A percentile compares a stretch with the other conserved stretches of the same genome.
phyloP scores from a whole-genome alignment of 2,888 invertebrate genomes.

The Acholoe squamosa region DNA sequence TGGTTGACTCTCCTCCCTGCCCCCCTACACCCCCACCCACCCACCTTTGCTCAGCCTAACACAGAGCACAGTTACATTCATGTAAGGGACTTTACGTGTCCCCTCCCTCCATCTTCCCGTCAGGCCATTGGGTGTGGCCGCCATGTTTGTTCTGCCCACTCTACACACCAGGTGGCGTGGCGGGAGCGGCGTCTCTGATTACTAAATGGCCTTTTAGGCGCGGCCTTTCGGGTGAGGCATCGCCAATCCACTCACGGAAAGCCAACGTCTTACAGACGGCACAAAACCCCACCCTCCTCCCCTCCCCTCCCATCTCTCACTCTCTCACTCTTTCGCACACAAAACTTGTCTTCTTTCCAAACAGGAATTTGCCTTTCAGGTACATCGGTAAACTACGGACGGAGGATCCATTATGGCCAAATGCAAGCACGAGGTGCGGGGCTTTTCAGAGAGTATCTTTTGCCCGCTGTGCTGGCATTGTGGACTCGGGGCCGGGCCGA shows the following conservation, averaged over 20 bases:
- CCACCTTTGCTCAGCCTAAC: not conserved
- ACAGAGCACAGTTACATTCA: not conserved
- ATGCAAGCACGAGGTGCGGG: not conserved
- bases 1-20: not conserved
- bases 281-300: not conserved
- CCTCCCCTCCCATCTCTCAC: not conserved
- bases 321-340: not conserved
- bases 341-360: not conserved
- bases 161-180: conserved; percentile 20
- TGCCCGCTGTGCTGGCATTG: not conserved
- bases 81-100: not conserved
- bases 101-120: not conserved
- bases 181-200: not conserved
- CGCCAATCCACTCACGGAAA: conserved; percentile 2
- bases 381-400: conserved; percentile 13
- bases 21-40: no score
- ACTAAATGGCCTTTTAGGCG: conserved; percentile 27
- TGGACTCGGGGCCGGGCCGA: not conserved
- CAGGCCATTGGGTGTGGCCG: conserved; percentile 13
- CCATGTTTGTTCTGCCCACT: conserved; percentile 27
- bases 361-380: conserved; percentile 1
- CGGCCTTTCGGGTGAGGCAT: not conserved
- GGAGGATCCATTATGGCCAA: conserved; percentile 22
- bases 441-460: conserved; percentile 8
- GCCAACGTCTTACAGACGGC: not conserved